Base-by-base conservation (phyloP, 2,797 vertebrate genomes). In the Sebastes iracundus region DNA sequence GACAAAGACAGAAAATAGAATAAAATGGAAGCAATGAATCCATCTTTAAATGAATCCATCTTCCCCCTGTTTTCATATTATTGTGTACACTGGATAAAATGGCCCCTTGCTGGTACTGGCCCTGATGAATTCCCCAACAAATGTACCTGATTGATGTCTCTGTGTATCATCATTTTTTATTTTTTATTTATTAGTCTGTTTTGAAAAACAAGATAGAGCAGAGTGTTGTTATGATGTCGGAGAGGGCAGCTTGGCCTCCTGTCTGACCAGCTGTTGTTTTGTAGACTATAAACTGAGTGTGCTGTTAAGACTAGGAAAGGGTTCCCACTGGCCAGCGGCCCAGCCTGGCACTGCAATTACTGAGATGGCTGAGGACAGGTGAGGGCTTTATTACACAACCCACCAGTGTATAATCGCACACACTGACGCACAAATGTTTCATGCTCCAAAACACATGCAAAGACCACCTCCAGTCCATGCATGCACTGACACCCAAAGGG, bases 251-350 rank as follows among this genome's bases (percentile, higher is more conserved):
- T 28, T 59, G 49, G 52, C 75, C 77, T 84, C 30, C 80, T 75
- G 35, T 66, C 58, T 14, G 67, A 90, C 71, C 93, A 93, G 92
- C 93, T 94, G 94, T 92, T 94, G 94, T 94, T 94, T 93, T 92
- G 87, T 38, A 49, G 71, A 86, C 72, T 64, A 42, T 42, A 89
- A 89, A 90, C 70, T 84, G 76, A 88, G 86, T 32, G 0, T 20
- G 75, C 83, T 76, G 85, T 75, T 83, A 83, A 83, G 75, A 90
- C 64, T 11, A 69, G 33, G 10, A 75, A 52, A 86, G 80, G 76
- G 68, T 80, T 87, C 80, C 80, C 83, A 77, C 73, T 78, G 80
- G 81, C 86, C 65, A 76, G 61, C 72, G 49, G 72, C 82, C 75
- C 81, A 75, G 87, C 81, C 42, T 72, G 70, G 63, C 66, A 38